phyloP scores from a whole-genome alignment of 2,797 vertebrate species.

The Gymnothorax reevesii region DNA sequence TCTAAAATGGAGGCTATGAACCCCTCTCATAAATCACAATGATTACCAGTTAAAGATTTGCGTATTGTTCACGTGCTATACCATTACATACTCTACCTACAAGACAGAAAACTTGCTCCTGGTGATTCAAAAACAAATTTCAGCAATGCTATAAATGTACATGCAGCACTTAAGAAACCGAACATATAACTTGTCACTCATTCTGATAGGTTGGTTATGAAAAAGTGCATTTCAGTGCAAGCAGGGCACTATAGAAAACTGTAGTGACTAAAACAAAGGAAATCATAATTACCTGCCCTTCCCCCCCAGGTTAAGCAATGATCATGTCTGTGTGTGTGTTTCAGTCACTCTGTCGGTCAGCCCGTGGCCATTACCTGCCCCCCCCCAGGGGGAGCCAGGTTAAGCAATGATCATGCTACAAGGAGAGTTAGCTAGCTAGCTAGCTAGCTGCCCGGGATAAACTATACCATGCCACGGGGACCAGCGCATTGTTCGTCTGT shows the following conservation, averaged over 20 bases:
- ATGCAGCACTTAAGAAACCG: neutral
- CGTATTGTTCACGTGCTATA: neutral
- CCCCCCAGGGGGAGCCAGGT: no score
- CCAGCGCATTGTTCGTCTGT: no score
- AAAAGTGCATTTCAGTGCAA: neutral
- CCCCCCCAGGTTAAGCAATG: no score
- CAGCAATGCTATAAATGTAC: neutral
- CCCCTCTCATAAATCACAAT: neutral
- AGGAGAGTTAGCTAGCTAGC: no score
- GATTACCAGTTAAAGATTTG: neutral
- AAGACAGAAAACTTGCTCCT: neutral
- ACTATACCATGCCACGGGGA: no score
- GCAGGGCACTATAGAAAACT: neutral
- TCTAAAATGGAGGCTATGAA: no score
- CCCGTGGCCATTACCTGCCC: no score
- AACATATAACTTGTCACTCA: neutral
- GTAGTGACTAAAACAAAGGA: neutral
- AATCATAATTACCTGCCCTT: no score
- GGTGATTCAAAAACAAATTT: neutral
- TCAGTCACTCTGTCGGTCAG: no score
- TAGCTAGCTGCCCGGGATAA: no score
- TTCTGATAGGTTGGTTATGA: neutral
- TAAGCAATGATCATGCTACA: no score
- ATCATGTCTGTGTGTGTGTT: no score
- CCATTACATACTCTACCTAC: neutral